Percentiles rank a stretch among this genome's conserved stretches.
Evolutionary conservation across 2,797 vertebrate genomes (phyloP).

Genomic region (Pangasius mekongensis): DNA sequence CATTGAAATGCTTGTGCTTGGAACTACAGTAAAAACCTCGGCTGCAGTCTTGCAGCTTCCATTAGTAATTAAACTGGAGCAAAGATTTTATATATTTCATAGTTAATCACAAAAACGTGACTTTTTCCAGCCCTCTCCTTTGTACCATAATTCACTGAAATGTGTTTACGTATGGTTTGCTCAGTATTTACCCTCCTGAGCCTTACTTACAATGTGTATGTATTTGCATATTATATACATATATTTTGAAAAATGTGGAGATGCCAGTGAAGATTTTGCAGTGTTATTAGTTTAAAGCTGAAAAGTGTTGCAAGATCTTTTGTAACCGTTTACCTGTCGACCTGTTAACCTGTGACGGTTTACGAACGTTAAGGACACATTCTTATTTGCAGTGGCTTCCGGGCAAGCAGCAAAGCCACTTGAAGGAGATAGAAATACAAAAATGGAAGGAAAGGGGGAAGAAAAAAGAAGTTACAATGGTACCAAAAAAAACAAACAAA

Average conservation of each 20-base stretch:
- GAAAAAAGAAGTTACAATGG: not conserved
- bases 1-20: slow-evolving; percentile 25
- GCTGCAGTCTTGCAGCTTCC: slow-evolving; percentile 1
- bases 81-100: not conserved
- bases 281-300: not conserved
- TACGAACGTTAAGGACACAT: not conserved
- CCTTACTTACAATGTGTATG: not conserved
- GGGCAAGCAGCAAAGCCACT: not conserved
- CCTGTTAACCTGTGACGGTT: not conserved
- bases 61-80: not conserved
- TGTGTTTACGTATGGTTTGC: not conserved
- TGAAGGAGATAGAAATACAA: not conserved
- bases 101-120: not conserved
- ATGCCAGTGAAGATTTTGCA: not conserved
- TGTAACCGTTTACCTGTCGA: no score
- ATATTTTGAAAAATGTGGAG: not conserved
- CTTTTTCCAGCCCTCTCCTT: not conserved
- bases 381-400: not conserved
- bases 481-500: not conserved
- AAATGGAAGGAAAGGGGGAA: not conserved
- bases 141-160: not conserved
- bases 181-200: not conserved
- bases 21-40: slow-evolving; percentile 15
- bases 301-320: not conserved
- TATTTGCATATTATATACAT: not conserved